Base-by-base conservation (phyloP, 2,797 vertebrate genomes). In the Oophaga sylvatica region DNA sequence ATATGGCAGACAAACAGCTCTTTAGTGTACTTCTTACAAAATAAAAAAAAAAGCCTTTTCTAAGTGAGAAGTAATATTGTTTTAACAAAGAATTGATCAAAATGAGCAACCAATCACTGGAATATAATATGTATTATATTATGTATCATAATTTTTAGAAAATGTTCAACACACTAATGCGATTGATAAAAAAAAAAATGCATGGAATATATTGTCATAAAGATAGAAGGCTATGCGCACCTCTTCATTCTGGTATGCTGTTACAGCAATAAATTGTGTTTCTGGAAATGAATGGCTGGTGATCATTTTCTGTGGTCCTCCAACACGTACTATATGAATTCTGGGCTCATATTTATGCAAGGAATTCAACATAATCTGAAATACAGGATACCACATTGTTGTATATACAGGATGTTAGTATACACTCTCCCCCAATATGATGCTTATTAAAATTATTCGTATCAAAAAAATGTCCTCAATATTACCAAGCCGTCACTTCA, bases 181-280 rank as follows among this genome's bases (percentile, higher is more conserved):
- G n/a, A 68, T 12, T 16, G 0, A 26, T 10, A 26, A 2, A 26
- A 9, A 26, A 26, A 26, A 3, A 26, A 67, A 67, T 19, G 26
- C 11, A 26, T 26, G 4, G 17, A 5, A 60, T 60, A 67, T 26
- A 29, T 31, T 68, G 5, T 29, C 19, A 73, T 13, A n/a, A 6
- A 75, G 20, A 80, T 26, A 63, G 15, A 75, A 48, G 19, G 15
- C 11, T 22, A 48, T 82, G 5, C 60, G 11, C 90, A 99, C 98
- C 97, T 99, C 98, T 88, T 99, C 98, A 0, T 99, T 99, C 93
- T 99, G 98, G 87, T 99, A 99, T 88, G 98, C 97, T 0, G 98
- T 99, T 86, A 99, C 98, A 0, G 98, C 98, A 48, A 99, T 98
- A 93, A 99, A 99, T 93, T 98, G 97, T 0, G 98, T 98, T 87